phyloP scores from a whole-genome alignment of 2,113 vertebrate genomes.

The Gasterosteus nipponicus region DNA sequence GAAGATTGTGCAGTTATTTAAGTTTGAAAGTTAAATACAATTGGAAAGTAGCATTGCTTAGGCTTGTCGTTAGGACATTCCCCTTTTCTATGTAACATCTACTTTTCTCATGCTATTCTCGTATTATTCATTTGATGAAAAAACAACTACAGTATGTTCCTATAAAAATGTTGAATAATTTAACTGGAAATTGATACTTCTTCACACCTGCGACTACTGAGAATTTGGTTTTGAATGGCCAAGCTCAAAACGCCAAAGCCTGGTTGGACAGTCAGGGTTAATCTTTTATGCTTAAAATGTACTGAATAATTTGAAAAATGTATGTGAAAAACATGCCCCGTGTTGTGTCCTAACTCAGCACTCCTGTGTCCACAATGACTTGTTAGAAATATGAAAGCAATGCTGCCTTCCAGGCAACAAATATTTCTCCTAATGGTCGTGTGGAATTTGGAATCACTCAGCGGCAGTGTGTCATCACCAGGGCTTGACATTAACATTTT shows the following conservation, averaged over 20 bases:
- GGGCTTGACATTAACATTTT: too few species aligned
- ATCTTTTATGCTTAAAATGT: neutral
- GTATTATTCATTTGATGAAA: neutral
- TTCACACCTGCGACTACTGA: neutral
- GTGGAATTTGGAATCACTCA: conserved; percentile 25
- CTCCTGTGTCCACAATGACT: conserved; percentile 15
- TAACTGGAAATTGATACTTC: neutral
- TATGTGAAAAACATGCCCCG: neutral
- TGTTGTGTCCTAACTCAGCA: conserved; percentile 5
- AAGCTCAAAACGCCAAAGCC: neutral
- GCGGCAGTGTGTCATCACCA: neutral
- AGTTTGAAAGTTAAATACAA: neutral
- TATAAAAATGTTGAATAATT: neutral
- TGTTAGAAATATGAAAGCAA: conserved; percentile 25
- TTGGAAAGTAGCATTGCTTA: neutral
- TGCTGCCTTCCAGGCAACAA: conserved; percentile 31
- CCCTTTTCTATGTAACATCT: neutral
- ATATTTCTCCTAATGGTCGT: conserved; percentile 19
- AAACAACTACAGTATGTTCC: neutral
- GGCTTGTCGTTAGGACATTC: neutral
- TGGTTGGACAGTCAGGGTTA: neutral
- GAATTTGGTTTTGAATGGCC: neutral
- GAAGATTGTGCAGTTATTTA: neutral
- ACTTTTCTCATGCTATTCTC: neutral
- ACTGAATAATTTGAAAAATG: too few species aligned